Base-by-base conservation (phyloP, 2,888 invertebrate species). In the Beris chalybata region DNA sequence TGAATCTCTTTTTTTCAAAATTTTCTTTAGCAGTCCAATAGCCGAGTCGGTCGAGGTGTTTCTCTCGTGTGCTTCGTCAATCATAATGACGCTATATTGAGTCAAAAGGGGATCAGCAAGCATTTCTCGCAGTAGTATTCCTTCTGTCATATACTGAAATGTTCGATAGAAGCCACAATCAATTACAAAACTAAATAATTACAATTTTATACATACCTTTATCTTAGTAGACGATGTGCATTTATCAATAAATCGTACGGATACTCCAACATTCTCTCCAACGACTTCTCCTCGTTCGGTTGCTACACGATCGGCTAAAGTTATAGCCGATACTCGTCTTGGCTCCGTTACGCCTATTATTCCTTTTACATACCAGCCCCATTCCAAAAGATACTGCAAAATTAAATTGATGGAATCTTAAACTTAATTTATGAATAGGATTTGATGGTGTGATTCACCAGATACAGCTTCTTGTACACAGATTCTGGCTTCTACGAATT, bases 61-160 rank as follows among this genome's bases (percentile, higher is more conserved):
- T 52, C 98, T 84, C 79, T 99, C 98, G 76, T 99, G 99, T 0
- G 95, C 97, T 84, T 97, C 97, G 76, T 97, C 97, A 44, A 97
- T 82, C 74, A 97, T 89, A 4, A 98, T 87, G 1, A 92, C 90
- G 52, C 89, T 87, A 78, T 98, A 99, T 72, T 89, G 89, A 73
- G 90, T 89, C 3, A 99, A 83, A 7, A 99, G 82, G 0, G 98
- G 99, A 76, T 99, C 97, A 0, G 88, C 86, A 85, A 98, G 93
- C 86, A 99, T 92, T 83, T 99, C 98, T 22, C 96, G 84, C 2
- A 99, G 83, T 31, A 99, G 79, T 67, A 98, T 91, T 0, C 98
- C 98, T 82, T 99, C 98, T 0, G 98, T 98, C 89, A 99, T 89
- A 74, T 91, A 98, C 92, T 95, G 81, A 58, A 64, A 65, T 57